phyloP scores from a whole-genome alignment of 2,797 vertebrate species.

The Podarcis siculus region DNA sequence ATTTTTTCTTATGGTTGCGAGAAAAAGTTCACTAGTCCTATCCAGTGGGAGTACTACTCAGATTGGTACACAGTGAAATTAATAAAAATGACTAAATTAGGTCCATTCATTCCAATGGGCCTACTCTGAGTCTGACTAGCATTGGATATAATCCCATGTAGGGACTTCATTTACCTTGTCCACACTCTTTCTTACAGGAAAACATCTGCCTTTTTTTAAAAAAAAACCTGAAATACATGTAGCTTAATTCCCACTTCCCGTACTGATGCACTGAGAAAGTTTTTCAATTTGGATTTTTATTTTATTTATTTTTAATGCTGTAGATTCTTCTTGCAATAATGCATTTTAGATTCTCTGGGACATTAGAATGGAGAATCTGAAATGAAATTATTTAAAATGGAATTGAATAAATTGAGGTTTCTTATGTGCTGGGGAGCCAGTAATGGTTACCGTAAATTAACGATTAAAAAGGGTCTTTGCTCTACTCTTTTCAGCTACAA shows the following conservation, averaged over 20 bases:
- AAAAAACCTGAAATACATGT: too few species aligned
- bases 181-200: too few species aligned
- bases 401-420: not conserved
- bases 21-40: not conserved
- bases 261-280: not conserved
- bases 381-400: not conserved
- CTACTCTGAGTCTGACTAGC: too few species aligned
- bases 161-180: not conserved
- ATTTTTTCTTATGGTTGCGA: not conserved
- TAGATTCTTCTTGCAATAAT: not conserved
- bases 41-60: too few species aligned
- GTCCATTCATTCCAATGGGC: too few species aligned
- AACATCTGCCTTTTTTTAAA: too few species aligned
- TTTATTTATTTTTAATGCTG: not conserved
- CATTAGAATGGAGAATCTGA: not conserved
- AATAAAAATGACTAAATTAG: too few species aligned
- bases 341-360: not conserved
- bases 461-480: conserved; percentile 1
- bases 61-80: too few species aligned
- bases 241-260: too few species aligned
- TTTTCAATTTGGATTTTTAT: not conserved
- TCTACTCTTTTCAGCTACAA: not conserved
- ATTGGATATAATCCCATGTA: not conserved
- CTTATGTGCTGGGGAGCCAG: not conserved
- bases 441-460: not conserved